These are phyloP conservation scores for Rotaria magnacalcarata DNA, from an alignment of 2,888 invertebrate species.

Conservation along the genomic window DNA sequence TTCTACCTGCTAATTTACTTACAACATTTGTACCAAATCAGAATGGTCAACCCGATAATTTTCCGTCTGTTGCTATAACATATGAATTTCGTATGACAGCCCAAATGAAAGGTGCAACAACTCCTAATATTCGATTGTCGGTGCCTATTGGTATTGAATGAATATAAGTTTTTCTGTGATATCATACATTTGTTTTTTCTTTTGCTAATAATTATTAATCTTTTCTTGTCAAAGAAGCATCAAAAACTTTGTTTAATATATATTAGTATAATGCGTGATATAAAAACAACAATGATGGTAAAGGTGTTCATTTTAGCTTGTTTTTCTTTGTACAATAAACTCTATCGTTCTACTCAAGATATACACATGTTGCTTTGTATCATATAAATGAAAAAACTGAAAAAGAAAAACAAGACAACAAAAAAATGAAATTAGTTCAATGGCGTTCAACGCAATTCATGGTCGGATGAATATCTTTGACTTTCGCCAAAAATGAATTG, in stretches of 20 bases:
- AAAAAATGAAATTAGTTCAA: not conserved
- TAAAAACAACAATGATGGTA: not conserved
- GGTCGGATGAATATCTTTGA: slow-evolving; percentile 11
- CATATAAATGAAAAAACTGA: not conserved
- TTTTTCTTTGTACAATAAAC: slow-evolving; percentile 15
- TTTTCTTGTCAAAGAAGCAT: not conserved
- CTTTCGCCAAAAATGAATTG: slow-evolving; percentile 31
- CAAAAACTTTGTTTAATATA: not conserved
- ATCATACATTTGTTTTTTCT: not conserved
- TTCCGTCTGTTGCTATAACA: not conserved
- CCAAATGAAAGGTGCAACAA: slow-evolving; percentile 25
- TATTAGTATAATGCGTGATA: not conserved
- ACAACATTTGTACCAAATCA: not conserved
- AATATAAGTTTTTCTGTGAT: not conserved
- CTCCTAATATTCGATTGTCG: not conserved
- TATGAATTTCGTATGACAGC: slow-evolving; percentile 36
- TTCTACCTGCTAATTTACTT: not conserved
- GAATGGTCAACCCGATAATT: not conserved
- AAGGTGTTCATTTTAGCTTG: not conserved
- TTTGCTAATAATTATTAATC: not conserved
- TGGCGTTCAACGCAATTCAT: not conserved
- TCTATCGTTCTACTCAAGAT: slow-evolving; percentile 1
- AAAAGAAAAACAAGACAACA: not conserved
- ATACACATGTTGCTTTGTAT: not conserved
- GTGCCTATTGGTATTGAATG: slow-evolving; percentile 17